Evolutionary conservation across 1,140 invertebrate species (phyloP), one percentile per base, ranked within the genome.

Genomic region (Drosophila ohnishii): DNA sequence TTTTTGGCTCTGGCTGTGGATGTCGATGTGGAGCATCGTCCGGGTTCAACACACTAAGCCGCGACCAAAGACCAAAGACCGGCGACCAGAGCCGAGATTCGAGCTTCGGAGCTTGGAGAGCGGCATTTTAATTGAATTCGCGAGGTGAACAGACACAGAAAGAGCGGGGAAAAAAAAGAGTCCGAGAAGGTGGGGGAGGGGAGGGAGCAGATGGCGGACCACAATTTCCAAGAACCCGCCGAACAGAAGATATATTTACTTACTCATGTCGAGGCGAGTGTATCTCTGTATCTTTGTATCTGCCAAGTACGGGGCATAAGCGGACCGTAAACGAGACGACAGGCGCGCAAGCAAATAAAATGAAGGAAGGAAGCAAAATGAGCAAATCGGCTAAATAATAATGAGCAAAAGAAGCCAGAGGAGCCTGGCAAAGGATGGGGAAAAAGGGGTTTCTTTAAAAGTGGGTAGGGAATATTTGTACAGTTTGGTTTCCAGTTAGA

Each of bases 121-220:
- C 71, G 83, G 83, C 83, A 74, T 77, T 80, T 82, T 87, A 87
- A 87, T 87, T 87, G 83, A 87, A 87, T 82, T 87, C 83, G 64
- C 83, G 75, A 86, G 59, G 83, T 80, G 77, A 85, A 84, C 80
- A 77, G 64, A 65, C 50, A 58, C 57, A 71, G 73, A 76, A 53
- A 72, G 60, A 61, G 57, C 48, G 48, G 13, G 22, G 13, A 55
- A 37, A 10, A 55, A 3, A 10, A 34, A 9, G 3, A 8, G 28
- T 44, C 50, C 4, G 34, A 35, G 9, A 10, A 35, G 5, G 25
- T n/a, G 2, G 6, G 10, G 14, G 47, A 10, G 47, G 47, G 25
- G 14, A 13, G 42, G 50, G 19, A 69, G 66, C 70, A 86, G 78
- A 67, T 75, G 72, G 65, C 76, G 44, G 56, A 48, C 47, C 66